Base-by-base conservation (phyloP, 2,888 invertebrate genomes). In the Megaustenia siamemsis region DNA sequence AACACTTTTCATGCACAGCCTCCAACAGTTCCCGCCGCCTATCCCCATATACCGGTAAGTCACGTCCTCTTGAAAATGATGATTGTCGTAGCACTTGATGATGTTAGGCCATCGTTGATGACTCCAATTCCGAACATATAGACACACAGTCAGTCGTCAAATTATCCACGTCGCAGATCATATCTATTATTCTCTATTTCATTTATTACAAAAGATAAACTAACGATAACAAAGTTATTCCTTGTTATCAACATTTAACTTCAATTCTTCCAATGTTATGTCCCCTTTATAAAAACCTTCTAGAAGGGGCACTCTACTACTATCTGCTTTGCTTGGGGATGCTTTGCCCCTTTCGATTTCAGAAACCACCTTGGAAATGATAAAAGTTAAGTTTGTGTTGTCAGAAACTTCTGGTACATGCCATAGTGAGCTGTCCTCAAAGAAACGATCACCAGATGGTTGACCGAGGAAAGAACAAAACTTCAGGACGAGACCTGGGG, bases 351-450 rank as follows among this genome's bases (percentile, higher is more conserved):
- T 86, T 69, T 84, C 84, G 40, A 84, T 21, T 43, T 86, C 84
- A n/a, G 4, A 68, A n/a, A 83, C 35, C 28, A 40, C 71, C 28
- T 45, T 49, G 28, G 79, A 49, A 45, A 86, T 66, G 45, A 78
- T 63, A 45, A 56, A 43, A 24, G 76, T 32, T 0, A 60, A 4
- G 10, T 76, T 56, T n/a, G 35, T 24, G 21, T 43, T 43, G 15
- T 63, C 40, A 5, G 8, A 32, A 45, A 85, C 84, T 32, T 83
- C 86, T 1, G 88, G 88, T 10, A 86, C 49, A 38, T 88, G 63
- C 88, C 88, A 88, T 38, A 60, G 49, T 15, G 79, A 66, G 10
- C 83, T 53, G 60, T 88, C 88, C 35, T 88, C 88, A n/a, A 88
- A 88, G n/a, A 88, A 73, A 4, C 49, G 35, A 8, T 85, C 73